Base-by-base conservation (phyloP, 2,888 invertebrate genomes). In the Germaria angustata region DNA sequence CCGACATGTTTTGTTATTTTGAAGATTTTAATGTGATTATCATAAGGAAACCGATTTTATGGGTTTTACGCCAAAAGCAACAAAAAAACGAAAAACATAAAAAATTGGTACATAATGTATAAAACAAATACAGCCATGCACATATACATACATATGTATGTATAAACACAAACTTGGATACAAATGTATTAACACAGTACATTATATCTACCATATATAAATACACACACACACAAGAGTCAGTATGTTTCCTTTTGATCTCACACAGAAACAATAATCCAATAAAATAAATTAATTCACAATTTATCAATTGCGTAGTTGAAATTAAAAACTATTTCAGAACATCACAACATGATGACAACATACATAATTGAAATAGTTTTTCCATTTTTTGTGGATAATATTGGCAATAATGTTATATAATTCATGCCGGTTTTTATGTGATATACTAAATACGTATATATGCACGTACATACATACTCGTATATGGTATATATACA, bases 221-320 rank as follows among this genome's bases (percentile, higher is more conserved):
- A 66, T 36, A 28, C 53, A 36, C 24, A 49, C 24, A 22, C 24
- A 46, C 46, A 65, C 17, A 41, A 15, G 39, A 32, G 49, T 8
- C 11, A 57, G 5, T 17, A 32, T 39, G 51, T 72, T 57, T 41
- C 1, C 28, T 39, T 28, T n/a, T 34, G 15, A 34, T 34, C 28
- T 36, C 22, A 36, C 20, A n/a, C 11, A 59, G 32, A 68, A 8
- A 13, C 15, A 46, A 53, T 4, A 28, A 36, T 28, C n/a, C 20
- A 32, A 49, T 20, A 57, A 28, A 39, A 49, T 32, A 57, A 66
- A 57, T 49, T 34, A 68, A 49, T 59, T 46, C 49, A 76, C 28
- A 76, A 66, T 39, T 46, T 66, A 39, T 49, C 49, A 66, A 24
- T 39, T 76, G 28, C 39, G 22, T 57, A 66, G 17, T 57, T 44